These are phyloP conservation scores for Lophochroa leadbeateri DNA, from an alignment of 2,113 vertebrate genomes.

Conservation along the genomic window DNA sequence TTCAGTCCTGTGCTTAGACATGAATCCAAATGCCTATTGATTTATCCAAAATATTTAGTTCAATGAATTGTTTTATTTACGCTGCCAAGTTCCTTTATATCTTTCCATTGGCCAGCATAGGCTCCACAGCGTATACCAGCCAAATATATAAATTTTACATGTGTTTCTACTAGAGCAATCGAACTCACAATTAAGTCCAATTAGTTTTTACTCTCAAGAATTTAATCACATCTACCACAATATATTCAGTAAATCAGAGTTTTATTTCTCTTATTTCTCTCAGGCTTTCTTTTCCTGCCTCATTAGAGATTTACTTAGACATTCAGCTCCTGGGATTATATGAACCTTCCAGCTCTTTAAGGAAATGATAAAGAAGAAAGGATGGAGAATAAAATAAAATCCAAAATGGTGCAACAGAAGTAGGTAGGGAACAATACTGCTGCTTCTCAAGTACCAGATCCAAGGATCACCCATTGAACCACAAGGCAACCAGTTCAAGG, in stretches of 20 bases:
- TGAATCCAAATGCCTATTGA: background rate
- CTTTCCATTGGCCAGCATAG: slow-evolving; percentile 20
- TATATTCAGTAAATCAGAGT: slow-evolving; percentile 56
- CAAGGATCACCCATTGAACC: background rate
- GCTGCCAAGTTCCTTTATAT: slow-evolving; percentile 24
- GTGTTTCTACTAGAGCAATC: slow-evolving; percentile 67
- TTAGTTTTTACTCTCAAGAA: slow-evolving; percentile 66
- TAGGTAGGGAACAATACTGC: background rate
- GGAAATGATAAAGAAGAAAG: background rate
- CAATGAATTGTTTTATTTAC: slow-evolving; percentile 13
- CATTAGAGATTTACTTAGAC: background rate
- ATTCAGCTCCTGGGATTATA: slow-evolving; percentile 1
- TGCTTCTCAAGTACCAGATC: background rate
- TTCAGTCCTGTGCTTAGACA: background rate
- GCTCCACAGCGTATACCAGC: slow-evolving; percentile 36
- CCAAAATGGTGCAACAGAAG: background rate
- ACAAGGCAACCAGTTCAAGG: background rate
- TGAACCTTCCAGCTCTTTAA: slow-evolving; percentile 37
- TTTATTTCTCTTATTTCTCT: slow-evolving; percentile 28
- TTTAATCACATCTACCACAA: slow-evolving; percentile 57
- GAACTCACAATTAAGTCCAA: slow-evolving; percentile 63
- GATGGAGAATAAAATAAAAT: background rate
- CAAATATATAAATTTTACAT: slow-evolving; percentile 66
- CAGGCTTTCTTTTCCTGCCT: background rate
- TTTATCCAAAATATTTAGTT: slow-evolving; percentile 20